These are phyloP conservation scores for Himantopus leucocephalus DNA, from an alignment of 2,113 vertebrate species.

Conservation along the genomic window DNA sequence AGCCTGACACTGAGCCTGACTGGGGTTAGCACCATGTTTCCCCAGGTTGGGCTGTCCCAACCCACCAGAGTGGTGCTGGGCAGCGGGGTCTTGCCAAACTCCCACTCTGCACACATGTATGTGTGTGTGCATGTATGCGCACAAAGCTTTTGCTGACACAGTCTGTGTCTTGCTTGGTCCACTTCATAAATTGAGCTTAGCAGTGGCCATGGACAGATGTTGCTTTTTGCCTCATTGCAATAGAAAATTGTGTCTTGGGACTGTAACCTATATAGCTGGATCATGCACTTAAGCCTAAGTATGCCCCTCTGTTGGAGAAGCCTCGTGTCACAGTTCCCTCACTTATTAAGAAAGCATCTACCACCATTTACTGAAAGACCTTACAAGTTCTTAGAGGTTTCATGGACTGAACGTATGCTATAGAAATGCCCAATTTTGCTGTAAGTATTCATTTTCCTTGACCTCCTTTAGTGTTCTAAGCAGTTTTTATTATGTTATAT, in stretches of 20 bases:
- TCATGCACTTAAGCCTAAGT: not conserved
- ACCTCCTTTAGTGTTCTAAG: not conserved
- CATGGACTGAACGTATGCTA: not conserved
- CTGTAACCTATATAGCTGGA: not conserved
- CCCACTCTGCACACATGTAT: rapidly evolving
- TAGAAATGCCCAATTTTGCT: not conserved
- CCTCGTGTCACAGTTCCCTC: rapidly evolving
- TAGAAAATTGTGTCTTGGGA: not conserved
- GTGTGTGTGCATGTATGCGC: no score
- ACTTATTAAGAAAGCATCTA: not conserved
- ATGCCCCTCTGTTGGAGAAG: not conserved
- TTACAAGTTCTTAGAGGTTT: not conserved
- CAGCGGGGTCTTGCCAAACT: not conserved
- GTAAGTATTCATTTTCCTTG: not conserved
- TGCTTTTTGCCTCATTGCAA: not conserved
- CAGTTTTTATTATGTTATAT: not conserved
- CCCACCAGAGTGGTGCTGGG: no score
- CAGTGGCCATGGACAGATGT: no score
- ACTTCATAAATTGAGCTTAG: not conserved
- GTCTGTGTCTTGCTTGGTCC: not conserved
- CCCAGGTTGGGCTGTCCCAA: not conserved
- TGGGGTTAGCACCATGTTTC: rapidly evolving
- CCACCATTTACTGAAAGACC: not conserved
- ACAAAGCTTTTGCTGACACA: not conserved
- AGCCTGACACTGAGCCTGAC: not conserved